These are phyloP conservation scores for Telenomus remus DNA, from an alignment of 1,140 invertebrate species.

Conservation along the genomic window DNA sequence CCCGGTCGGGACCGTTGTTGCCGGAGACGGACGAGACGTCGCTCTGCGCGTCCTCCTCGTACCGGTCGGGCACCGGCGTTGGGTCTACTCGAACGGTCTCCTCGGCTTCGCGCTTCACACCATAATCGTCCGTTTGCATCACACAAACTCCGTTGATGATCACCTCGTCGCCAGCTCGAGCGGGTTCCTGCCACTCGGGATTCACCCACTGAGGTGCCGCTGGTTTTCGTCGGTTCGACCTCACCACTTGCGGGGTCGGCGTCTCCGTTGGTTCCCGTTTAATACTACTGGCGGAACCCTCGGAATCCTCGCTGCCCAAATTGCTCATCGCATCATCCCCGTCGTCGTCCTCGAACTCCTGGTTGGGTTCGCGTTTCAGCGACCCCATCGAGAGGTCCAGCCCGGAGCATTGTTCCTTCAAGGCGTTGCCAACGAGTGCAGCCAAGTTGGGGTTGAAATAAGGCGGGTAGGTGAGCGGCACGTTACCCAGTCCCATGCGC, in stretches of 20 bases:
- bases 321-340: conserved; percentile 85
- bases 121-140: conserved; percentile 87
- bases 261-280: conserved; percentile 78
- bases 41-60: conserved; percentile 77
- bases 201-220: conserved; percentile 98
- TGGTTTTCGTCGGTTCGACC: conserved; percentile 88
- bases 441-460: conserved; percentile 86
- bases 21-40: conserved; percentile 76
- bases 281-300: conserved; percentile 74
- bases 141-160: conserved; percentile 95
- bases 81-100: conserved; percentile 84
- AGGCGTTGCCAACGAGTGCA: conserved; percentile 80
- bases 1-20: conserved; percentile 70
- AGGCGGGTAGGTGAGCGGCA: conserved; percentile 83
- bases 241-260: conserved; percentile 74
- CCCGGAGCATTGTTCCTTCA: conserved; percentile 85
- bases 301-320: conserved; percentile 85
- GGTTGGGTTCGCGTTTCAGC: conserved; percentile 84
- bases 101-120: conserved; percentile 78
- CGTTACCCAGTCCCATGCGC: conserved; percentile 82
- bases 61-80: conserved; percentile 79
- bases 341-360: conserved; percentile 83
- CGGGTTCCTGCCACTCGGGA: conserved; percentile 88
- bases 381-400: conserved; percentile 87
- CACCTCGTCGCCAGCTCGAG: conserved; percentile 81